Percentiles rank a stretch among this genome's conserved stretches.
These are phyloP conservation scores for Drosophila bipectinata DNA, from an alignment of 1,140 invertebrate species.

Conservation along the genomic window DNA sequence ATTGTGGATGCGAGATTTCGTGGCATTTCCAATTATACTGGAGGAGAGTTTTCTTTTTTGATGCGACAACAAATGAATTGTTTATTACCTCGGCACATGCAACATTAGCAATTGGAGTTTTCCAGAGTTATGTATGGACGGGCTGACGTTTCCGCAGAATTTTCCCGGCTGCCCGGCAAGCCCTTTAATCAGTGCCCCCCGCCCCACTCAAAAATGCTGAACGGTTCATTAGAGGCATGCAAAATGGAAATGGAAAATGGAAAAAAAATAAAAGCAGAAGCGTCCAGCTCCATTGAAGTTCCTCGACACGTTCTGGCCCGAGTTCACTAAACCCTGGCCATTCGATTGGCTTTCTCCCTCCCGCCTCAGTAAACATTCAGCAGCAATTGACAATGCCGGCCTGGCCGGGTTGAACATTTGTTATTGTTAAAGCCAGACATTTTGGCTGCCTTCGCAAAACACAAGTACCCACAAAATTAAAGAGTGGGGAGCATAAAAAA, in stretches of 20 bases:
- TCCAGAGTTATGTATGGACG: constrained; percentile 43
- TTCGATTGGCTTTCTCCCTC: constrained; percentile 10
- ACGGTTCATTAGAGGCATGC: constrained; percentile 74
- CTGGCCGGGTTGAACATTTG: constrained; percentile 17
- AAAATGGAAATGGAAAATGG: constrained; percentile 52
- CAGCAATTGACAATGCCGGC: constrained; percentile 38
- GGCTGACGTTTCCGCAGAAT: constrained; percentile 63
- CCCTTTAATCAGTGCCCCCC: constrained; percentile 26
- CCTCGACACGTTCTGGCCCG: constrained; percentile 45
- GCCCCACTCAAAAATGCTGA: constrained; percentile 14
- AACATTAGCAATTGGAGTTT: constrained; percentile 50
- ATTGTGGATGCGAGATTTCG: constrained; percentile 25
- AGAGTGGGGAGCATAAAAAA: neutral
- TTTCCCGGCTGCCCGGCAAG: constrained; percentile 4
- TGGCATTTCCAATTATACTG: constrained; percentile 22
- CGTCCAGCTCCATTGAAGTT: constrained; percentile 38
- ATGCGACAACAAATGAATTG: constrained; percentile 72
- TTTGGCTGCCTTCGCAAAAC: constrained; percentile 40
- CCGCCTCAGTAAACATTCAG: constrained; percentile 31
- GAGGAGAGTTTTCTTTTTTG: constrained; percentile 25
- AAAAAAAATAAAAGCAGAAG: constrained; percentile 52
- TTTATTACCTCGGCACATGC: constrained; percentile 62
- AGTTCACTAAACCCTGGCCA: constrained; percentile 42
- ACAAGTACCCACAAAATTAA: constrained; percentile 7
- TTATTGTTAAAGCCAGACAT: constrained; percentile 47